Conservation (phyloP, 2,113 vertebrate species). For the Chaetodon trifascialis region DNA sequence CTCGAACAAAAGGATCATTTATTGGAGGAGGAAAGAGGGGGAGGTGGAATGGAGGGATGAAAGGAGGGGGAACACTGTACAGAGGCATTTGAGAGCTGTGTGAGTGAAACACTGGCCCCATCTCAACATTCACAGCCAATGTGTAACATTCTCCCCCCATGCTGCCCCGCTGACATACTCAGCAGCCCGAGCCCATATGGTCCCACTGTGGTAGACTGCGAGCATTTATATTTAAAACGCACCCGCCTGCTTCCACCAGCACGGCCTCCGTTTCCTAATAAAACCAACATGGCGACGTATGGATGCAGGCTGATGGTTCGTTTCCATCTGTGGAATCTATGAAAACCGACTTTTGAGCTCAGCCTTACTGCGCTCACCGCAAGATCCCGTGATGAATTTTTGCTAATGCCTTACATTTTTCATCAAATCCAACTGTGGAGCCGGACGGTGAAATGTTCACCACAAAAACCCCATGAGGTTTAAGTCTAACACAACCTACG, state of each 20-base stretch:
- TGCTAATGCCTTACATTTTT: conserved; percentile 65
- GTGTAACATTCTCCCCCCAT: conserved; percentile 75
- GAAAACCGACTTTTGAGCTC: conserved; percentile 47
- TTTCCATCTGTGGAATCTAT: conserved; percentile 49
- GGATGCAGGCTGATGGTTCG: conserved; percentile 40
- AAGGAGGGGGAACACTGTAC: conserved; percentile 75
- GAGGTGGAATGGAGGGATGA: conserved; percentile 61
- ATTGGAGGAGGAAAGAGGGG: conserved; percentile 78
- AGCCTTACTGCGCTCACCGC: conserved; percentile 1
- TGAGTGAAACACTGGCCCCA: conserved; percentile 79
- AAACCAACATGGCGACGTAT: conserved; percentile 38
- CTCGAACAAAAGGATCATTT: conserved; percentile 84
- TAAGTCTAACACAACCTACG: conserved; percentile 41
- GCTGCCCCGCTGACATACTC: conserved; percentile 60
- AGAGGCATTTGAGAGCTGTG: conserved; percentile 76
- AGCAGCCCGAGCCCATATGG: conserved; percentile 63
- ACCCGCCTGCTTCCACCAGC: conserved; percentile 17
- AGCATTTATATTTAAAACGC: conserved; percentile 41
- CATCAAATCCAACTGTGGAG: conserved; percentile 59
- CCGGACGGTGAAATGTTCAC: conserved; percentile 39
- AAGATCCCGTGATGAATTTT: conserved; percentile 59
- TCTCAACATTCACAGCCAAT: conserved; percentile 86
- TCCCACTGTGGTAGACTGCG: conserved; percentile 53
- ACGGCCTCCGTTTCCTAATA: conserved; percentile 28
- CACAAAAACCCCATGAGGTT: conserved; percentile 51